Evolutionary conservation across 2,888 invertebrate species (phyloP).

Genomic region (Amphimallon solstitiale): DNA sequence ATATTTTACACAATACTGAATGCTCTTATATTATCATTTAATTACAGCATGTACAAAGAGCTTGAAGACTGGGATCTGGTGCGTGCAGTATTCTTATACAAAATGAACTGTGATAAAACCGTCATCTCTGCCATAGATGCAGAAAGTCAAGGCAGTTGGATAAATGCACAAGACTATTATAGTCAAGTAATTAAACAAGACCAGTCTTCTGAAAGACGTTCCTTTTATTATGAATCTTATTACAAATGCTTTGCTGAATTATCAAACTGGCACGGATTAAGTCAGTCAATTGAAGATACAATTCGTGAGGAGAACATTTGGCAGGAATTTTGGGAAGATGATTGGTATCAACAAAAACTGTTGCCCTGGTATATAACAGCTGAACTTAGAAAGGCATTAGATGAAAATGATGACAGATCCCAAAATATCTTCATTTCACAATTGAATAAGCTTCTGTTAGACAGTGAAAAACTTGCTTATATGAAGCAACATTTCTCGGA

Average conservation of each 20-base stretch:
- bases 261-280: conserved; percentile 69
- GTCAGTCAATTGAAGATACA: conserved; percentile 57
- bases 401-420: conserved; percentile 52
- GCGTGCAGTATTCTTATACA: conserved; percentile 69
- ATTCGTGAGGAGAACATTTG: conserved; percentile 60
- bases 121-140: conserved; percentile 65
- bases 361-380: conserved; percentile 69
- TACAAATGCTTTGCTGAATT: conserved; percentile 70
- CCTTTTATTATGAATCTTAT: conserved; percentile 66
- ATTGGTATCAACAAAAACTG: conserved; percentile 64
- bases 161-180: conserved; percentile 62
- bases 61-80: conserved; percentile 72
- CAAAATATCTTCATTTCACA: conserved; percentile 60
- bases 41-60: conserved; percentile 67
- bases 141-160: conserved; percentile 65
- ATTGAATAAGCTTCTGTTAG: conserved; percentile 50
- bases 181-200: conserved; percentile 59
- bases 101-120: conserved; percentile 63
- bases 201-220: conserved; percentile 49
- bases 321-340: conserved; percentile 65
- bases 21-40: not conserved
- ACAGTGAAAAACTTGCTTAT: conserved; percentile 61
- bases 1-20: conserved; percentile 1
- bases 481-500: conserved; percentile 68
- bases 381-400: conserved; percentile 65